Evolutionary conservation across 1,140 invertebrate species (phyloP).

Genomic region (Ips typographus): DNA sequence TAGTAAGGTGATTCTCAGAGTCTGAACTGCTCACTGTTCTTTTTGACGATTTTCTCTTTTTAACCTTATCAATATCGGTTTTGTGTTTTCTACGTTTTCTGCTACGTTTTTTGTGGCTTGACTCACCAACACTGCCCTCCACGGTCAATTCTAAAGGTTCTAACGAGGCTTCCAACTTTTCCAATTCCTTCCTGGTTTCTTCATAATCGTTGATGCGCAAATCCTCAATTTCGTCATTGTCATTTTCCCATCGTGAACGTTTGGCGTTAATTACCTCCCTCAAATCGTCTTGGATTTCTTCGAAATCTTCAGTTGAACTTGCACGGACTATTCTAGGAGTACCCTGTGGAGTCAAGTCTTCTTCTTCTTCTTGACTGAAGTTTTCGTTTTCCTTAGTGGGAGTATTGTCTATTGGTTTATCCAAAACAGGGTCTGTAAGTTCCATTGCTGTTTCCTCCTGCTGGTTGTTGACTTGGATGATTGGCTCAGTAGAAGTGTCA

Average conservation of each 20-base stretch:
- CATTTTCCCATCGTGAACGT: not conserved
- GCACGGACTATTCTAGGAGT: not conserved
- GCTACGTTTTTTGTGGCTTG: too few relatives aligned
- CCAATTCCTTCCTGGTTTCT: constrained; percentile 33
- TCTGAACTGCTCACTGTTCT: not conserved
- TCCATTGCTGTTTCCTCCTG: too few relatives aligned
- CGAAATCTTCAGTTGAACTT: not conserved
- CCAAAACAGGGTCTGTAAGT: too few relatives aligned
- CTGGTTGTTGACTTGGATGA: too few relatives aligned
- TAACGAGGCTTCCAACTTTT: constrained; percentile 22
- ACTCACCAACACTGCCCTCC: too few relatives aligned
- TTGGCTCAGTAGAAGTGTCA: too few relatives aligned
- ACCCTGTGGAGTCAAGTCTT: not conserved
- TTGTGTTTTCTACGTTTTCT: too few relatives aligned
- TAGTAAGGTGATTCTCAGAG: constrained; percentile 17
- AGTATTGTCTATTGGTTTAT: too few relatives aligned
- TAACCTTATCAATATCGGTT: too few relatives aligned
- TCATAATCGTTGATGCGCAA: constrained; percentile 21
- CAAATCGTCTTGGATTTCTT: not conserved
- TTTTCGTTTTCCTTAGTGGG: not conserved
- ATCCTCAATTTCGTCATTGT: too few relatives aligned
- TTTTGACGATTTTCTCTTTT: constrained; percentile 22
- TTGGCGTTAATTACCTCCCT: not conserved
- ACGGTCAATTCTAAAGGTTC: not conserved
- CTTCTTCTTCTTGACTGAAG: not conserved